Conservation (phyloP, 2,797 vertebrate genomes). For the Cossypha heuglini region DNA sequence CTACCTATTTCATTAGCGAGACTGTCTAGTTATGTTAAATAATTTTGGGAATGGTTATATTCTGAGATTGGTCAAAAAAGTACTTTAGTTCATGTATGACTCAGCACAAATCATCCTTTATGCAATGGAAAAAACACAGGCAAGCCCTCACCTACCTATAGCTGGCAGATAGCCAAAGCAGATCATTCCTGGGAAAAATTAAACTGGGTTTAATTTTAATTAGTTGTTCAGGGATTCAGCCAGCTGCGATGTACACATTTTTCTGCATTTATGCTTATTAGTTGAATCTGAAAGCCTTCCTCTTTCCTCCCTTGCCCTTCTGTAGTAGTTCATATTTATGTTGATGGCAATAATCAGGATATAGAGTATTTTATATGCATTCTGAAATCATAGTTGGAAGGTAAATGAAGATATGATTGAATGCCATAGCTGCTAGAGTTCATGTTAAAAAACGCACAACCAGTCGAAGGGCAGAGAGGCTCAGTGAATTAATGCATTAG, state of each 20-base stretch:
- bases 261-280: constrained; percentile 67
- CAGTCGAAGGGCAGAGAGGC: background rate
- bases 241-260: constrained; percentile 60
- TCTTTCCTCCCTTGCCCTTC: background rate
- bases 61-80: background rate
- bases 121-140: constrained; percentile 2
- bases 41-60: background rate
- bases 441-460: constrained; percentile 21
- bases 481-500: constrained; percentile 39
- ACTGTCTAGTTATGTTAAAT: background rate
- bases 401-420: constrained; percentile 62
- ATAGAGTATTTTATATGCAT: constrained; percentile 11
- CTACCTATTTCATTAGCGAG: background rate
- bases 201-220: constrained; percentile 76
- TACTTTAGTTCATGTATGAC: background rate
- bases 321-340: constrained; percentile 10
- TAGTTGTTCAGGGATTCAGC: constrained; percentile 70
- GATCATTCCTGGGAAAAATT: constrained; percentile 78
- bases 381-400: constrained; percentile 31
- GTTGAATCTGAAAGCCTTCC: background rate
- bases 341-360: constrained; percentile 38
- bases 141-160: constrained; percentile 33
- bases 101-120: constrained; percentile 27
- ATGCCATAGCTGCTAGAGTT: constrained; percentile 24
- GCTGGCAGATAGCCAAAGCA: constrained; percentile 74